Conservation (phyloP, 2,888 invertebrate genomes). For the Orchestes rusci region DNA sequence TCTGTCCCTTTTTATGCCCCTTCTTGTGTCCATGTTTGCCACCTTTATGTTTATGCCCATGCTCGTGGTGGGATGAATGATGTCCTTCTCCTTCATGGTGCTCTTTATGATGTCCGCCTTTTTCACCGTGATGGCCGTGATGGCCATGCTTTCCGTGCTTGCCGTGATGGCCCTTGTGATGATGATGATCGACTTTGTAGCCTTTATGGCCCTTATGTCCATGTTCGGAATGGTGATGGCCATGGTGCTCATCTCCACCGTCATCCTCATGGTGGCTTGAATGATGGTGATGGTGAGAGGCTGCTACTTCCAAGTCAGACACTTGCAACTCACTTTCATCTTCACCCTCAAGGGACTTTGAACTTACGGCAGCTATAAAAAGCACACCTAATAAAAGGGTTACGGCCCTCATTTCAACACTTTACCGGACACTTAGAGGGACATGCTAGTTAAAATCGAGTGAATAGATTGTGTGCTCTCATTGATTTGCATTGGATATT, state of each 20-base stretch:
- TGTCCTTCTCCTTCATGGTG: conserved; percentile 69
- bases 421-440: too few species aligned
- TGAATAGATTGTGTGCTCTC: conserved; percentile 12
- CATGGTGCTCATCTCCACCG: conserved; percentile 55
- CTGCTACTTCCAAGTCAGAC: conserved; percentile 8
- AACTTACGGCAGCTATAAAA: conserved; percentile 32
- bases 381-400: conserved; percentile 36
- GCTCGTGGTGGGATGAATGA: conserved; percentile 68
- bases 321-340: conserved; percentile 29
- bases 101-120: conserved; percentile 73
- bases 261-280: conserved; percentile 60
- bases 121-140: conserved; percentile 68
- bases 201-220: conserved; percentile 70
- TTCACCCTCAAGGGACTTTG: conserved; percentile 24
- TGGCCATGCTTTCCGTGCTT: conserved; percentile 74
- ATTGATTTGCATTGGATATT: conserved; percentile 8
- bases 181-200: conserved; percentile 47
- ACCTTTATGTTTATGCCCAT: conserved; percentile 68
- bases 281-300: conserved; percentile 28
- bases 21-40: conserved; percentile 73
- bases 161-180: conserved; percentile 48
- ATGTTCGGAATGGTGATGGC: conserved; percentile 54
- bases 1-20: conserved; percentile 76
- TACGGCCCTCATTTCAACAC: conserved; percentile 35
- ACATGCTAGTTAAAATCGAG: conserved; percentile 11